phyloP scores from a whole-genome alignment of 2,888 invertebrate genomes.

The Xestia c-nigrum region DNA sequence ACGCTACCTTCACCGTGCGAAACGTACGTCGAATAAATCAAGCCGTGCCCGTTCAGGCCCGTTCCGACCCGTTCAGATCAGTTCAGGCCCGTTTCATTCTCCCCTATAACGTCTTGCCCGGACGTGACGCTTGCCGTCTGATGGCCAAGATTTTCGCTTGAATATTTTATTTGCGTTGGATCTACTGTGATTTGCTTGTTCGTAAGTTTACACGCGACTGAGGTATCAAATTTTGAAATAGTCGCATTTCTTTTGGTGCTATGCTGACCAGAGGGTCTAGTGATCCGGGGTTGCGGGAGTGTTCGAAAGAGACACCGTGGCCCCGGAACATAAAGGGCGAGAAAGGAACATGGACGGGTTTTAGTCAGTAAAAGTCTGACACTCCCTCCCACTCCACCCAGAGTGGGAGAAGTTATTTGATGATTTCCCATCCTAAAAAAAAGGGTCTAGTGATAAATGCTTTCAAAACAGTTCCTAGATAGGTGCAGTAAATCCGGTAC shows the following conservation, averaged over 20 bases:
- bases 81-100: conserved; percentile 75
- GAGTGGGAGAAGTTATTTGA: too few species aligned
- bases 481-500: too few species aligned
- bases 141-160: conserved; percentile 57
- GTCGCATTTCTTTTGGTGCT: background rate
- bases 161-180: conserved; percentile 66
- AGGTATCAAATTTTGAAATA: background rate
- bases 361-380: too few species aligned
- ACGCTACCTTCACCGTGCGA: conserved; percentile 76
- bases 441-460: background rate
- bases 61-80: conserved; percentile 51
- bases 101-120: conserved; percentile 73
- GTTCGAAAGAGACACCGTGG: too few species aligned
- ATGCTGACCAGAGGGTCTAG: background rate
- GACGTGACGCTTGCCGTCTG: conserved; percentile 77
- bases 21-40: conserved; percentile 82
- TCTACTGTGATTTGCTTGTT: conserved; percentile 59
- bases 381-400: too few species aligned
- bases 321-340: too few species aligned
- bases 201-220: conserved; percentile 7
- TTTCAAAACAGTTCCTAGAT: background rate
- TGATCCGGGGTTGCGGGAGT: too few species aligned
- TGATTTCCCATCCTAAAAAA: too few species aligned
- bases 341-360: too few species aligned
- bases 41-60: conserved; percentile 70